phyloP scores from a whole-genome alignment of 2,113 vertebrate genomes.

The Rutilus rutilus region DNA sequence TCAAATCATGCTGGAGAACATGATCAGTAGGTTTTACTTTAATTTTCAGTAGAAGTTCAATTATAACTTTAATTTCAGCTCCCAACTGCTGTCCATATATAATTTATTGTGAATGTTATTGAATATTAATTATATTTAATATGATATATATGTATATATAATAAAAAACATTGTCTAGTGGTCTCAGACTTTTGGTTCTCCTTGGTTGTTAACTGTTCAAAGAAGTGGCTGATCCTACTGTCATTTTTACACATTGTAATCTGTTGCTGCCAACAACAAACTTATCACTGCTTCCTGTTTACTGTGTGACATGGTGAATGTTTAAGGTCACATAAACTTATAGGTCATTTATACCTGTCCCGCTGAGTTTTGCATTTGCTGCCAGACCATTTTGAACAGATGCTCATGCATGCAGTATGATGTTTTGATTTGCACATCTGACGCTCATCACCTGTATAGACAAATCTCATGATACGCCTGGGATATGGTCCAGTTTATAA shows the following conservation, averaged over 20 bases:
- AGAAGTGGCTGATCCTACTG: background rate
- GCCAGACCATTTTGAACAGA: background rate
- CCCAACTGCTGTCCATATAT: background rate
- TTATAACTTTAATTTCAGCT: background rate
- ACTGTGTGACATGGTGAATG: background rate
- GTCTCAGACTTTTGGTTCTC: too few relatives aligned
- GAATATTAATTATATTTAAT: too few relatives aligned
- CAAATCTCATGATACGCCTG: constrained; percentile 13
- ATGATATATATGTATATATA: too few relatives aligned
- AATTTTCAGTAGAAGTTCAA: background rate
- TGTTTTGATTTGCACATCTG: constrained; percentile 30
- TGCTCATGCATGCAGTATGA: background rate
- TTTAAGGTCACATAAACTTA: background rate
- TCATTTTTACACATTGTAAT: background rate
- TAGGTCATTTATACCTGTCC: background rate
- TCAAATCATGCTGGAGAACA: background rate
- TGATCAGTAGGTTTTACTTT: background rate
- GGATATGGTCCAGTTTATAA: constrained; percentile 34
- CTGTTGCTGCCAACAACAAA: background rate
- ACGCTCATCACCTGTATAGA: constrained; percentile 18
- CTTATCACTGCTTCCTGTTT: background rate
- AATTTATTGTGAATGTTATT: too few relatives aligned
- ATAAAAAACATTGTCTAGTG: too few relatives aligned
- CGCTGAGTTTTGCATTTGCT: background rate
- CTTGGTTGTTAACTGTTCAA: too few relatives aligned